Percentiles rank a stretch among this genome's conserved stretches.
Conservation (phyloP, 2,797 vertebrate species). For the Etheostoma nigrum region DNA sequence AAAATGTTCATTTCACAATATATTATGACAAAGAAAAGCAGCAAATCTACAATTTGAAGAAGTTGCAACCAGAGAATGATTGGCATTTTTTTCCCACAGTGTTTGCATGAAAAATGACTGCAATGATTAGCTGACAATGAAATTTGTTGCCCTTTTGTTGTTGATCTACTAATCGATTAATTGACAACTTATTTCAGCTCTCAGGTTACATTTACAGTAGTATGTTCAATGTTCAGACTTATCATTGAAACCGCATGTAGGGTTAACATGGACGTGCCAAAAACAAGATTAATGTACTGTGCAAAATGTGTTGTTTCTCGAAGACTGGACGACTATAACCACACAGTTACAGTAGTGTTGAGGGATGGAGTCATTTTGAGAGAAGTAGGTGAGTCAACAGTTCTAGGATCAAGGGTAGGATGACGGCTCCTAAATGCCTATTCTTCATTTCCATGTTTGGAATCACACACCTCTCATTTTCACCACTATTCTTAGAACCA, state of each 20-base stretch:
- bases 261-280: background rate
- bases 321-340: background rate
- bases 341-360: background rate
- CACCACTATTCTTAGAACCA: background rate
- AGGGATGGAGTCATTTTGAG: background rate
- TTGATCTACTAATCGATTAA: too few relatives aligned
- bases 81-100: background rate
- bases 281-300: background rate
- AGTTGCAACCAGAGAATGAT: background rate
- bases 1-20: background rate
- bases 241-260: background rate
- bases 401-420: slow-evolving; percentile 4
- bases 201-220: too few relatives aligned
- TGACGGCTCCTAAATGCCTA: background rate
- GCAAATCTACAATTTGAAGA: background rate
- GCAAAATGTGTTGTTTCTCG: background rate
- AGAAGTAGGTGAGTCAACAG: background rate
- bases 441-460: background rate
- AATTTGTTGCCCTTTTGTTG: too few relatives aligned
- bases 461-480: background rate
- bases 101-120: background rate
- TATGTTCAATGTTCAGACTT: too few relatives aligned
- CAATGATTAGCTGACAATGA: too few relatives aligned
- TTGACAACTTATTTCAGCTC: too few relatives aligned
- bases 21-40: background rate